Evolutionary conservation across 53 echinoderm and acorn worm genomes (phyloP).

Genomic region (Zoroaster sp.): DNA sequence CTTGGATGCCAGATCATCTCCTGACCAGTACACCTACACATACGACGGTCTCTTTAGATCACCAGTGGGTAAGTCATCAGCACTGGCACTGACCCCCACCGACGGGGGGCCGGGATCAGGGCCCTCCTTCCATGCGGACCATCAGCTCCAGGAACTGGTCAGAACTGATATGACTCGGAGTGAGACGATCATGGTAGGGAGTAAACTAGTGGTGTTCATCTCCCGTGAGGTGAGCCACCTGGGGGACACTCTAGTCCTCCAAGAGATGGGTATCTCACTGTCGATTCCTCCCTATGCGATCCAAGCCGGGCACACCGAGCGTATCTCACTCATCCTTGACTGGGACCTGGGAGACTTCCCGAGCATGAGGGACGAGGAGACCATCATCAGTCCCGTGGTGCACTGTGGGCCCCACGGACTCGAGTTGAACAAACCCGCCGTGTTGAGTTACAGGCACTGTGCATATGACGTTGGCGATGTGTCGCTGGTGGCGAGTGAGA

Average conservation of each 20-base stretch:
- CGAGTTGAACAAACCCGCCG: conserved; percentile 67
- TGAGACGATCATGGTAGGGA: conserved; percentile 52
- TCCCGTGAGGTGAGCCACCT: conserved; percentile 68
- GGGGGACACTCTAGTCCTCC: conserved; percentile 74
- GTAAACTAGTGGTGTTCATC: conserved; percentile 84
- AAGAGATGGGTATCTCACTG: conserved; percentile 93
- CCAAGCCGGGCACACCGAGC: conserved; percentile 57
- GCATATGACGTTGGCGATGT: conserved; percentile 66
- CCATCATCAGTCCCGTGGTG: conserved; percentile 86
- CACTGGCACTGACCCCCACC: background rate
- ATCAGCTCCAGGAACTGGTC: conserved; percentile 7
- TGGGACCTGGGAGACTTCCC: conserved; percentile 94
- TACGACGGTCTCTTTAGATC: conserved; percentile 19
- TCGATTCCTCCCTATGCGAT: conserved; percentile 87
- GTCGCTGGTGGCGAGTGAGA: conserved; percentile 78
- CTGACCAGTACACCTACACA: background rate
- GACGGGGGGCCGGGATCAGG: background rate
- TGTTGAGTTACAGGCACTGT: conserved; percentile 85
- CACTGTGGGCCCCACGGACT: conserved; percentile 95
- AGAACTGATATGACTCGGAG: conserved; percentile 67
- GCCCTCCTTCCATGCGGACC: conserved; percentile 1
- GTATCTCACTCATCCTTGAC: conserved; percentile 78
- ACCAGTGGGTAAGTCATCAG: background rate
- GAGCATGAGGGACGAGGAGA: conserved; percentile 52
- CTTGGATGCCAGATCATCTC: background rate